Evolutionary conservation across 2,113 vertebrate genomes (phyloP).

Genomic region (Serinus canaria): DNA sequence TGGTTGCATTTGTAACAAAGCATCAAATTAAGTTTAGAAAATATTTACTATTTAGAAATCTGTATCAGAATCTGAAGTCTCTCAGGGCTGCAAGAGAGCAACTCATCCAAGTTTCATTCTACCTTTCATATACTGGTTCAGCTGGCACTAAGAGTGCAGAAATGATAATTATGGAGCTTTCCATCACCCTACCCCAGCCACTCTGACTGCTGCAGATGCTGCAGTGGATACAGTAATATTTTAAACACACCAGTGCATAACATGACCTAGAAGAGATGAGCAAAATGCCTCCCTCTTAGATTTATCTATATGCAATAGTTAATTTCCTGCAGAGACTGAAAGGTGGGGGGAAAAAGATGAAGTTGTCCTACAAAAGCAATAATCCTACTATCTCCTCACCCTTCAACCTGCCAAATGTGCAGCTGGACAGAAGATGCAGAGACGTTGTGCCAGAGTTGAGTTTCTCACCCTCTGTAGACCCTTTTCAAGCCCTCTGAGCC

Average conservation of each 20-base stretch:
- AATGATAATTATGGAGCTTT: neutral
- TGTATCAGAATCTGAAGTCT: neutral
- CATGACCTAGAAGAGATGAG: neutral
- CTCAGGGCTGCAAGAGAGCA: neutral
- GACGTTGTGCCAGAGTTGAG: neutral
- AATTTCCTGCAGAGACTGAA: neutral
- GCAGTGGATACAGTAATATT: neutral
- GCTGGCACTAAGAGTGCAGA: neutral
- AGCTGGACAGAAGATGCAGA: neutral
- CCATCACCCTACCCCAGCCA: neutral
- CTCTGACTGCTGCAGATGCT: neutral
- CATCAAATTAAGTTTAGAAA: neutral
- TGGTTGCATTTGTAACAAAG: neutral
- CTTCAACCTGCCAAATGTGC: neutral
- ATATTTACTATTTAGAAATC: conserved; percentile 8
- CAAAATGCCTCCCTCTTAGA: neutral
- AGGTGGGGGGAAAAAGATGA: neutral
- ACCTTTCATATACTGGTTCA: neutral
- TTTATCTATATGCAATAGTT: rapidly evolving
- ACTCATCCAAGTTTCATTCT: neutral
- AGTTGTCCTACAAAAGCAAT: neutral
- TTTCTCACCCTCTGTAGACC: neutral
- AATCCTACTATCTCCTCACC: neutral
- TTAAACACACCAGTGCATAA: neutral
- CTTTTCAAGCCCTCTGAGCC: neutral